Evolutionary conservation across 2,888 invertebrate genomes (phyloP).

Genomic region (Unio delphinus): DNA sequence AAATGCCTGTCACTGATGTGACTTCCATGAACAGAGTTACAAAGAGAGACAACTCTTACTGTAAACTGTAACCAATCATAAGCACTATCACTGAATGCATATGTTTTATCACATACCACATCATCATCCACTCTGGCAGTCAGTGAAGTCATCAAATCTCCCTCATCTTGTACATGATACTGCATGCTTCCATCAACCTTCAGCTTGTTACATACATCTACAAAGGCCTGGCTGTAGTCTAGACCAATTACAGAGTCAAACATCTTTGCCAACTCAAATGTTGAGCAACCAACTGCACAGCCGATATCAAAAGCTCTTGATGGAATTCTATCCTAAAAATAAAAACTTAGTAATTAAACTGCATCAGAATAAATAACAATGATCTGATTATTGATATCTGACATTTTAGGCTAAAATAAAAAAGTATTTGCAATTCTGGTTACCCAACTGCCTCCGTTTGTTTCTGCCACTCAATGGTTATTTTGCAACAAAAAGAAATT

Average conservation of each 20-base stretch:
- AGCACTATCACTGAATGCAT: too few relatives aligned
- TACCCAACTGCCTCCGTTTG: too few relatives aligned
- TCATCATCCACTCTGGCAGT: conserved; percentile 49
- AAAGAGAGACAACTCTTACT: too few relatives aligned
- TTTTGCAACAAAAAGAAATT: too few relatives aligned
- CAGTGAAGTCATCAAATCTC: conserved; percentile 58
- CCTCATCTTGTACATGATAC: conserved; percentile 63
- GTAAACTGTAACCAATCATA: too few relatives aligned
- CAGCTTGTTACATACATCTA: conserved; percentile 63
- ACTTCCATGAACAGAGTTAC: too few relatives aligned
- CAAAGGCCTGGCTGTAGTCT: conserved; percentile 68
- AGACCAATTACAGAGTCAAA: conserved; percentile 67
- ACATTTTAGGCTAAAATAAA: not conserved
- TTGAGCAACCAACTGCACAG: conserved; percentile 70
- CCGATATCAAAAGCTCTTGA: conserved; percentile 68
- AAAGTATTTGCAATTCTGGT: too few relatives aligned
- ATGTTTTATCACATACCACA: conserved; percentile 41
- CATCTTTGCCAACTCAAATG: conserved; percentile 63
- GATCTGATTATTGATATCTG: not conserved
- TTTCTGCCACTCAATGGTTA: too few relatives aligned
- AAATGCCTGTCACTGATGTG: too few relatives aligned
- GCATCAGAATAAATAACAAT: not conserved
- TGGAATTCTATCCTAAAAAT: conserved; percentile 29
- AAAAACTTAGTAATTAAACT: not conserved
- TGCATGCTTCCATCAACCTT: conserved; percentile 50